Base-by-base conservation (phyloP, 2,113 vertebrate species). In the Pelecanoides urinatrix region DNA sequence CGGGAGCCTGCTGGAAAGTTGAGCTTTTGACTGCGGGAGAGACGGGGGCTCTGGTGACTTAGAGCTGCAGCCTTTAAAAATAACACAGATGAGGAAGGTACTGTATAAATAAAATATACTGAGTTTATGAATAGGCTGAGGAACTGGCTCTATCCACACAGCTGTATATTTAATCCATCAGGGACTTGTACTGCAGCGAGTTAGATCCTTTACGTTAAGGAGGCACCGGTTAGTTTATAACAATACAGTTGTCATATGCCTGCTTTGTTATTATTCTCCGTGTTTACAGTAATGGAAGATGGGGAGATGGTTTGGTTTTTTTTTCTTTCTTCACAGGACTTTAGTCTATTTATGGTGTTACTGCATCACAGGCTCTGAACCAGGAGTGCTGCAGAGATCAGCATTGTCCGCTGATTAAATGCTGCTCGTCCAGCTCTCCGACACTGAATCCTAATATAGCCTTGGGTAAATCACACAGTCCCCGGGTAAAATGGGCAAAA, bases 131-230 rank as follows among this genome's bases (percentile, higher is more conserved):
- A 67, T 16, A 80, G 82, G 82, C 78, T 97, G 79, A 81, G 80
- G 75, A 90, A 71, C 27, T 62, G 90, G 30, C 58, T 95, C 11
- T 89, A 6, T 76, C 49, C 86, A 80, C 83, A 85, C 92, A 96
- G 95, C 83, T 97, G 94, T 96, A 11, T 42, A 53, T 94, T 94
- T 81, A 94, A 92, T 71, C 90, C 91, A 85, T 29, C 74, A 66
- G 89, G 62, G 86, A 80, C 89, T 91, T 6, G 70, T 62, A 29
- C 74, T 92, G 90, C 92, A 75, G 91, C 1, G 7, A 86, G 47
- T 50, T 44, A 74, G 52, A 81, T 75, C n/a, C 80, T 73, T 82
- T 42, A 52, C 8, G 5, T 97, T 96, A 95, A 96, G 92, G 97
- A 97, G 86, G 92, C 91, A 47, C 95, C 0, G 18, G 14, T 27